These are phyloP conservation scores for Lucilia cuprina DNA, from an alignment of 1,140 invertebrate species.

Conservation along the genomic window DNA sequence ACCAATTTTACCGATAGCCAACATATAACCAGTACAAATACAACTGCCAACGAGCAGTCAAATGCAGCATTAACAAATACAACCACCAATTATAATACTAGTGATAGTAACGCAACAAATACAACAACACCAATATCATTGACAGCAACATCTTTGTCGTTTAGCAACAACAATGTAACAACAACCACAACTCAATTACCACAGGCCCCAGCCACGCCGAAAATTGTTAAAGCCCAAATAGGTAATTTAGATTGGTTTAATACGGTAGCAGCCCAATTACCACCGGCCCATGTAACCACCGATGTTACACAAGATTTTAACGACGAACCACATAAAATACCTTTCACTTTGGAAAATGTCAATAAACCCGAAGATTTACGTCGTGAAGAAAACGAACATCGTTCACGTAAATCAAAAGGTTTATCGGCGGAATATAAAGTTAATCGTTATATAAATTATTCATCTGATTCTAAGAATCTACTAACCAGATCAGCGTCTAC, in stretches of 20 bases:
- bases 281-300: conserved; percentile 12
- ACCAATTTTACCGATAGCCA: conserved; percentile 26
- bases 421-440: conserved; percentile 58
- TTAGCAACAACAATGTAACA: neutral
- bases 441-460: conserved; percentile 60
- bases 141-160: no score
- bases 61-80: neutral
- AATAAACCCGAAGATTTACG: conserved; percentile 57
- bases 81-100: neutral
- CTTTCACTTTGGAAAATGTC: conserved; percentile 57
- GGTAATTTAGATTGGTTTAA: neutral
- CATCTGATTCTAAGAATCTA: conserved; percentile 55
- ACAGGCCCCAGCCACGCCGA: neutral
- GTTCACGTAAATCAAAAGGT: conserved; percentile 57
- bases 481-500: conserved; percentile 53
- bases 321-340: conserved; percentile 33
- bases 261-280: neutral
- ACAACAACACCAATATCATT: conserved; percentile 8
- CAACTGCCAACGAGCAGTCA: neutral
- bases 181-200: neutral
- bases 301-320: neutral
- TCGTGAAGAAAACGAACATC: conserved; percentile 54
- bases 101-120: neutral
- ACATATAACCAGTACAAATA: neutral
- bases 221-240: neutral